Evolutionary conservation across 1,140 invertebrate genomes (phyloP).

Genomic region (Drosophila hydei): DNA sequence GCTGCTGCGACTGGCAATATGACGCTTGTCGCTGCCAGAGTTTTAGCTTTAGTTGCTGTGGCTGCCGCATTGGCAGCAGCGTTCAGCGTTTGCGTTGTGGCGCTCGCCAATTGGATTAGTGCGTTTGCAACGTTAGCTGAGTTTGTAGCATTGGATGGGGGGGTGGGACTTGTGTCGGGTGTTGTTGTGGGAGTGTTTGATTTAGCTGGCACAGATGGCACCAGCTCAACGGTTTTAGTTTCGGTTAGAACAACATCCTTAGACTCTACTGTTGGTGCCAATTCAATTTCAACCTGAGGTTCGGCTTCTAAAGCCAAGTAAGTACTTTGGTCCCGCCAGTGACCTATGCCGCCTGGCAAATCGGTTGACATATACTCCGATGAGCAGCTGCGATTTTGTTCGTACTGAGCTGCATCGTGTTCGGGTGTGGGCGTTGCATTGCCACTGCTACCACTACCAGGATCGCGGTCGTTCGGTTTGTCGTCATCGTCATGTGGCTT

Average conservation of each 20-base stretch:
- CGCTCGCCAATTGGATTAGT: slow-evolving; percentile 83
- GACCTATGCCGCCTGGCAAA: slow-evolving; percentile 90
- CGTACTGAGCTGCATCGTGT: slow-evolving; percentile 75
- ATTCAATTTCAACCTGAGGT: slow-evolving; percentile 61
- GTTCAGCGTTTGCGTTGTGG: slow-evolving; percentile 77
- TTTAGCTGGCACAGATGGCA: slow-evolving; percentile 35
- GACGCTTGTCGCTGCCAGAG: slow-evolving; percentile 61
- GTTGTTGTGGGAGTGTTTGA: slow-evolving; percentile 9
- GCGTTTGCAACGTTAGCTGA: slow-evolving; percentile 75
- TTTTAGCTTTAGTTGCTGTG: slow-evolving; percentile 68
- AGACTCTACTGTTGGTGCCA: slow-evolving; percentile 40
- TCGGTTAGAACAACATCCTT: slow-evolving; percentile 58
- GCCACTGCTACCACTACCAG: slow-evolving; percentile 86
- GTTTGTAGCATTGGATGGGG: slow-evolving; percentile 47
- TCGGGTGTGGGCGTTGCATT: slow-evolving; percentile 85
- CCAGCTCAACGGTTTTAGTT: slow-evolving; percentile 50
- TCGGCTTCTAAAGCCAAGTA: slow-evolving; percentile 86
- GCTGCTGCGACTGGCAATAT: slow-evolving; percentile 64
- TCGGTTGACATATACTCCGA: slow-evolving; percentile 89
- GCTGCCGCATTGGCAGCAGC: slow-evolving; percentile 70
- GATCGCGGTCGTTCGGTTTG: slow-evolving; percentile 86
- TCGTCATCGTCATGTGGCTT: slow-evolving; percentile 84
- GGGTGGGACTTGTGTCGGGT: slow-evolving; percentile 62
- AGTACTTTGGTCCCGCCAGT: slow-evolving; percentile 93
- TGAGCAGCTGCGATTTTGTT: slow-evolving; percentile 83